These are phyloP conservation scores for Nemurella pictetii DNA, from an alignment of 2,888 invertebrate species.

Conservation along the genomic window DNA sequence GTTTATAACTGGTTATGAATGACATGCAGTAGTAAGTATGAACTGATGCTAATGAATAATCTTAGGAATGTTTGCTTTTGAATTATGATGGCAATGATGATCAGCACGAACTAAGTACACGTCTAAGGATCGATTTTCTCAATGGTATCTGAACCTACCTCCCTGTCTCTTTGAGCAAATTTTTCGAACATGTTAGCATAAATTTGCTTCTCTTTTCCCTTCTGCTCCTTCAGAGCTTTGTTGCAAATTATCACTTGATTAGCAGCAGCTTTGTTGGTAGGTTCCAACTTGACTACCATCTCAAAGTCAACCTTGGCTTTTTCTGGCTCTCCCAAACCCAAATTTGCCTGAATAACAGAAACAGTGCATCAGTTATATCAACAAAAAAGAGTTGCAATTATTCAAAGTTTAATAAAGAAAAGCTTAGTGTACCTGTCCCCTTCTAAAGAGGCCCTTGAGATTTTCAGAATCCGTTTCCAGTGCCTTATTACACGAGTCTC, in stretches of 20 bases:
- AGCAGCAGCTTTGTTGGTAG: constrained; percentile 85
- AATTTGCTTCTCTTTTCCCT: constrained; percentile 79
- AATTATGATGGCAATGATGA: constrained; percentile 40
- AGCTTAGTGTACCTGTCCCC: constrained; percentile 65
- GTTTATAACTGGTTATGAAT: background rate
- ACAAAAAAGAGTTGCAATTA: no score
- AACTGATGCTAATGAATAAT: constrained; percentile 6
- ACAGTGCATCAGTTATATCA: no score
- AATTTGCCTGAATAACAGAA: constrained; percentile 36
- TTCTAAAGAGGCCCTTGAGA: constrained; percentile 87
- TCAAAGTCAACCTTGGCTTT: constrained; percentile 78
- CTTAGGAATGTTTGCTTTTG: constrained; percentile 7
- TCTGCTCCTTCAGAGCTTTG: constrained; percentile 72
- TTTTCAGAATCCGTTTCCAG: constrained; percentile 73
- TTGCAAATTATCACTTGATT: constrained; percentile 75
- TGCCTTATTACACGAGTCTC: constrained; percentile 75
- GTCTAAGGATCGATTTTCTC: constrained; percentile 12
- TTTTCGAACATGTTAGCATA: constrained; percentile 96
- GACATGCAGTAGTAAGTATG: background rate
- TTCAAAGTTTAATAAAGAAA: no score
- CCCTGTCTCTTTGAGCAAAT: constrained; percentile 77
- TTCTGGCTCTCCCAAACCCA: constrained; percentile 76
- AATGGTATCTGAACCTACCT: constrained; percentile 58
- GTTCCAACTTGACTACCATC: constrained; percentile 74
- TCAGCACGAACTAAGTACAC: background rate